Percentiles rank a stretch among this genome's conserved stretches.
Conservation (phyloP, 1,140 invertebrate species). For the Platorchestia sp. region DNA sequence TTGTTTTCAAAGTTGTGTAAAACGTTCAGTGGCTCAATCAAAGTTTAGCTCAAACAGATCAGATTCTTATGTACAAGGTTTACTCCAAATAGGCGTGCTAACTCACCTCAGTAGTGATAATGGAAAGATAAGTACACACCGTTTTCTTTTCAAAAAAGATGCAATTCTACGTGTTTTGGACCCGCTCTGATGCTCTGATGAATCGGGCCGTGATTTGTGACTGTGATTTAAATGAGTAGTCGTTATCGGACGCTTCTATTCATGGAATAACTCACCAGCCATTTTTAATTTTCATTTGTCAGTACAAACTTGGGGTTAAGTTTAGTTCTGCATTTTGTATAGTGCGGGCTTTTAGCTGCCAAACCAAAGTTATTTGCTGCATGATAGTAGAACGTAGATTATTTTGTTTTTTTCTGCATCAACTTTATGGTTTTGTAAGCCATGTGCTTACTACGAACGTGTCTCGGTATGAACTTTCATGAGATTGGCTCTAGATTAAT, state of each 20-base stretch:
- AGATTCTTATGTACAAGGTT: background rate
- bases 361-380: conserved; percentile 6
- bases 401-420: background rate
- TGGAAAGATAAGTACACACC: background rate
- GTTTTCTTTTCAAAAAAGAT: background rate
- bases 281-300: conserved; percentile 8
- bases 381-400: background rate
- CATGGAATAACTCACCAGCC: background rate
- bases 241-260: background rate
- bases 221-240: background rate
- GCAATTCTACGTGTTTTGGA: background rate
- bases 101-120: background rate
- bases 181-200: background rate
- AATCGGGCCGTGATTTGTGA: background rate
- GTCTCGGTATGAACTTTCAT: background rate
- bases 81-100: background rate
- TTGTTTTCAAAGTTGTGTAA: background rate
- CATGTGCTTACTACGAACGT: background rate
- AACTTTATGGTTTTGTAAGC: background rate
- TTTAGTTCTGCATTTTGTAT: conserved; percentile 34
- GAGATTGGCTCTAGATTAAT: background rate
- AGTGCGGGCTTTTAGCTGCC: background rate
- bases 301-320: conserved; percentile 35
- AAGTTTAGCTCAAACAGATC: background rate
- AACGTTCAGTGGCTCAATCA: background rate